Evolutionary conservation across 2,888 invertebrate species (phyloP), one percentile per base, ranked within the genome.

Genomic region (Cryptops parisi): DNA sequence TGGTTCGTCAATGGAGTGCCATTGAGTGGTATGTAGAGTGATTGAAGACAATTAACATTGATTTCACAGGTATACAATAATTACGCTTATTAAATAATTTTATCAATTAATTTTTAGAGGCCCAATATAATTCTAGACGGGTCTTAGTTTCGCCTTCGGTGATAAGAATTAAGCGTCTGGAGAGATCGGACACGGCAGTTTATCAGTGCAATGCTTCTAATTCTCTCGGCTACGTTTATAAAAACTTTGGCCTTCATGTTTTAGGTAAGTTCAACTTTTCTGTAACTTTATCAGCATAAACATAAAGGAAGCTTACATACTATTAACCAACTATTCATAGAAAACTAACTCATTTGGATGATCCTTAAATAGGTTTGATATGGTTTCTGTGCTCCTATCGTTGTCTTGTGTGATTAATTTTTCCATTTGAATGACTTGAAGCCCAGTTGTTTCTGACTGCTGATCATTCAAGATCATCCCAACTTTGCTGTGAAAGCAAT

Each of bases 1-100:
- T 98, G 97, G 97, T 90, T 91, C 59, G 84, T 93, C 71, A 96
- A 98, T 72, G 97, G n/a, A n/a, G n/a, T n/a, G n/a, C n/a, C n/a
- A n/a, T n/a, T n/a, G n/a, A n/a, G n/a, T n/a, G n/a, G n/a, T 97
- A 47, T 80, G 80, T 66, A 89, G 40, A 3, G 58, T 72, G 3
- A 64, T 79, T 80, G 66, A 89, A 27, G 21, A 48, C 15, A 12
- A 27, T 46, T 44, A n/a, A 24, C 2, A 26, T 17, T 5, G 2
- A 46, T 17, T n/a, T n/a, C n/a, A n/a, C n/a, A n/a, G 21, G 12
- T 15, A 44, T n/a, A n/a, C 23, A 22, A 3, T 17, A 22, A 6
- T 22, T 3, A 44, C 4, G 5, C 2, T 25, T 9, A 26, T 6
- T 26, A 9, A n/a, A 19, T 19, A 9, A 38, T 2, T 21, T 24